Base-by-base conservation (phyloP, 2,113 vertebrate genomes). In the Mugil cephalus region DNA sequence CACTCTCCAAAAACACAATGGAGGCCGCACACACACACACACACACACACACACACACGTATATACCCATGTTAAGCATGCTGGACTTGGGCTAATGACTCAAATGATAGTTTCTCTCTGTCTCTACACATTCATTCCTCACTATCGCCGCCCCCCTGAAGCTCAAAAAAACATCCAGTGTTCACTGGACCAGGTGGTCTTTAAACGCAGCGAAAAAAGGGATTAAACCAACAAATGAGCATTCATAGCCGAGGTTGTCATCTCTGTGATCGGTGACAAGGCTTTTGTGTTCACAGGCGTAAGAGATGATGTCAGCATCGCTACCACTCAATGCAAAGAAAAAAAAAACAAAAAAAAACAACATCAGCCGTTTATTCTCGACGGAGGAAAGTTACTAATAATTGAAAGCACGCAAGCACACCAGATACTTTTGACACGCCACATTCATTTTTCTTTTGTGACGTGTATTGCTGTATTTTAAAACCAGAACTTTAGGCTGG, bases 221-320 rank as follows among this genome's bases (percentile, higher is more conserved):
- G 60, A 77, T 83, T 84, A 79, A 56, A 88, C 80, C 74, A 85
- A 89, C 80, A 90, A 54, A 79, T 74, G 85, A 84, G 74, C 85
- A 87, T 82, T 91, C 89, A 86, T 74, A 67, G 66, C 65, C 64
- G 17, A 36, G 14, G 59, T 68, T 83, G 85, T 89, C 87, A 85
- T 84, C 42, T 9, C 63, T 17, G 5, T 64, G 56, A 90, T 88
- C 80, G 75, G 58, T 63, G 71, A 74, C 68, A 54, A 69, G 14
- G 39, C 43, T 88, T 79, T 69, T 82, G 77, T 82, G 12, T 63
- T 45, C 43, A 13, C 84, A 80, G 66, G 74, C 86, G 81, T 46
- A 65, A 79, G 60, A 83, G 66, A 68, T 86, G 77, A 91, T 78
- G 82, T 88, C 85, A 88, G 40, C 65, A 73, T 21, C 40, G 68